Percentiles rank a stretch among this genome's conserved stretches.
Conservation (phyloP, 2,113 vertebrate genomes). For the Laterallus jamaicensis region DNA sequence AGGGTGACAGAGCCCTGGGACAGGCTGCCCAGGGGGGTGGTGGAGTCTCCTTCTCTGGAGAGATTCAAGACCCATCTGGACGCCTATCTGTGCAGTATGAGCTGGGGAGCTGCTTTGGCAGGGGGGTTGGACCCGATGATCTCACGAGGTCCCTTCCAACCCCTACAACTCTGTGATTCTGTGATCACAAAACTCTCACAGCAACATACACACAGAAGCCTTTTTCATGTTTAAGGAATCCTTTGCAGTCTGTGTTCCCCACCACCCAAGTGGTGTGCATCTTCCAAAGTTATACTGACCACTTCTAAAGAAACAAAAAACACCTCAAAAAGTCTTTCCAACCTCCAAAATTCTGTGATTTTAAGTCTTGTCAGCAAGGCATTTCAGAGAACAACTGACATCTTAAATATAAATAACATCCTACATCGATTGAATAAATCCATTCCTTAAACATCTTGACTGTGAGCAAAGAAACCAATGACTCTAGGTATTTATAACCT, state of each 20-base stretch:
- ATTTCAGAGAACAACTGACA: not conserved
- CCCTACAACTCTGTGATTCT: no score
- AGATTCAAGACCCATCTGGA: no score
- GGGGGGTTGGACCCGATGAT: no score
- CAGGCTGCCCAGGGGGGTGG: no score
- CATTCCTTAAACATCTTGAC: not conserved
- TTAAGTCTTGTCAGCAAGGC: not conserved
- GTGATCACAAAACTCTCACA: not conserved
- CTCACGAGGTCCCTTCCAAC: no score
- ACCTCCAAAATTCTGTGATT: no score
- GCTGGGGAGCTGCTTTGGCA: no score
- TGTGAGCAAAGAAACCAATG: not conserved
- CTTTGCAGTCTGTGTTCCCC: fast-evolving
- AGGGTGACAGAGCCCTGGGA: no score
- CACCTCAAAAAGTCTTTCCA: not conserved
- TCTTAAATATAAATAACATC: not conserved
- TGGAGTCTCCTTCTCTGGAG: no score
- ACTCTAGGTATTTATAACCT: not conserved
- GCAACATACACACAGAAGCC: not conserved
- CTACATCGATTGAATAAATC: not conserved
- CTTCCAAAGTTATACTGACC: not conserved
- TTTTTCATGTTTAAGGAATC: fast-evolving
- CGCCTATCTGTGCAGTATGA: no score
- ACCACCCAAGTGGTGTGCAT: fast-evolving
- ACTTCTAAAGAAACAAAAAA: not conserved